Evolutionary conservation across 2,888 invertebrate genomes (phyloP).

Genomic region (Desoria tigrina): DNA sequence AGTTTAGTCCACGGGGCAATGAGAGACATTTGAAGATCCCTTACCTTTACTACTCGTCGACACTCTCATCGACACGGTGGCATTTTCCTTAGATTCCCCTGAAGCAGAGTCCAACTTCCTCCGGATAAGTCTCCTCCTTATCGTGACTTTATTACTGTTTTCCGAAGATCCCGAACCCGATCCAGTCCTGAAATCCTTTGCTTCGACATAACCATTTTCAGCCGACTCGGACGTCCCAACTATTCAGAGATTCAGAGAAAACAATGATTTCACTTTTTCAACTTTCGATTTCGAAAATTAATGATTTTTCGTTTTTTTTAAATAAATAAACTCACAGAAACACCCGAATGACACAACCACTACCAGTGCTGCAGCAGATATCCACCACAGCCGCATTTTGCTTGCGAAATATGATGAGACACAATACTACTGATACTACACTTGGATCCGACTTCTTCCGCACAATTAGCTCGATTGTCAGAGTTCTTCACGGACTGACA

Average conservation of each 20-base stretch:
- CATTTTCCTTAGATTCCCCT: neutral
- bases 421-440: no score
- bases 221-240: constrained; percentile 2
- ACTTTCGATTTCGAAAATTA: no score
- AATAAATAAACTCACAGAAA: no score
- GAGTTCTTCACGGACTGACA: no score
- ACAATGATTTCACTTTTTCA: no score
- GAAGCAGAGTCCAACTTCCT: neutral
- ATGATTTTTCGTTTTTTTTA: no score
- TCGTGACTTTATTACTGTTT: neutral
- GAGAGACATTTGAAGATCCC: no score
- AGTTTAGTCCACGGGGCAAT: no score
- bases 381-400: constrained; percentile 4
- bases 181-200: neutral
- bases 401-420: neutral
- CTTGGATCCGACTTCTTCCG: no score
- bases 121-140: neutral
- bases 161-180: neutral
- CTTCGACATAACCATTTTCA: neutral
- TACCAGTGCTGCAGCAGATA: neutral
- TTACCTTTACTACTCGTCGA: no score
- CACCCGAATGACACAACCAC: neutral
- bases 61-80: neutral
- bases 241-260: neutral
- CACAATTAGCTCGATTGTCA: no score